Base-by-base conservation (phyloP, 2,888 invertebrate genomes). In the Stenchaetothrips biformis region DNA sequence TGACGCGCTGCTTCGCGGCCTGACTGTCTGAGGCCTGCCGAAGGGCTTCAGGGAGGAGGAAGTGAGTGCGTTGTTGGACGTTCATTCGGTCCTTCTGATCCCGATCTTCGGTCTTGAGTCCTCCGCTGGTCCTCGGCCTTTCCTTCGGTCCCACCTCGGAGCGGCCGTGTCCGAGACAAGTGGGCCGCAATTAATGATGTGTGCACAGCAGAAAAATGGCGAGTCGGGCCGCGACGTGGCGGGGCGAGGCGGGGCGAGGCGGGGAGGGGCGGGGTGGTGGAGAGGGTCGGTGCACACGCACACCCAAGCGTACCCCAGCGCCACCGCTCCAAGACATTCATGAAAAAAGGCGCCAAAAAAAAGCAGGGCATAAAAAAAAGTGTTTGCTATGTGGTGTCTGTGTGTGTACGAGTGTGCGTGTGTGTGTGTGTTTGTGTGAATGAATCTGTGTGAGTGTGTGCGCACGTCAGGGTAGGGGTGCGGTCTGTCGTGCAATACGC, bases 191-290 rank as follows among this genome's bases (percentile, higher is more conserved):
- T 74, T 74, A 74, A 74, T 74, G 67, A 74, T 74, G 67, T 74
- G 67, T 74, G 67, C 67, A 74, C 67, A 74, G 67, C 67, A 74
- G 67, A 21, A 74, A 74, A 74, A 74, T 74, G 67, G 67, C 67
- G 6, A 59, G 59, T 59, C 59, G 59, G 59, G 37, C 37, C 37
- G 37, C 37, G 37, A 37, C 37, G 37, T 37, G 37, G 37, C 37
- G 37, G 37, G 37, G 37, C 37, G 37, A 4, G 37, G 37, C 37
- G 37, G 37, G 37, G 37, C 37, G 37, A 4, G 37, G 37, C 37
- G 37, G 37, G 37, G 37, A 1, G 37, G 37, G 37, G 37, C 37
- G 37, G 2, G 37, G 37, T n/a, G n/a, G n/a, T n/a, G 59, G 11
- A 59, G 59, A 59, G 59, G 37, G 37, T 37, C 37, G 37, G 2